Evolutionary conservation across 2,888 invertebrate species (phyloP).

Genomic region (Conus canariensis): DNA sequence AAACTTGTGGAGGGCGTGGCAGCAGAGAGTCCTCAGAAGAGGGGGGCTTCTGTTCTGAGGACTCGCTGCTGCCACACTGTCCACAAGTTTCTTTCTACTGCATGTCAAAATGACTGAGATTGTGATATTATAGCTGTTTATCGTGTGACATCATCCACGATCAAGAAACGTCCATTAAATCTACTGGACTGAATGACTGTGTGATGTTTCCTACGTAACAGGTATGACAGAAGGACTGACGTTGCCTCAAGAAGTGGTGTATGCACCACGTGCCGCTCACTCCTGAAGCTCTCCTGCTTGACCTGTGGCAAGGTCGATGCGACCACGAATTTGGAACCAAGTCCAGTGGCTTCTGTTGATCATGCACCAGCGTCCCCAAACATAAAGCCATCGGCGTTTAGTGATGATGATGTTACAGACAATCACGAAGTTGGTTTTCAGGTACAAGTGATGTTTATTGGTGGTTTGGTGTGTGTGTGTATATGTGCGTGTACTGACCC

Average conservation of each 20-base stretch:
- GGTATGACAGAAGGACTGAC: neutral
- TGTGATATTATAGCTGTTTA: no score
- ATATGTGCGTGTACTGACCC: neutral
- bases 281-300: neutral
- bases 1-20: no score
- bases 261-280: neutral
- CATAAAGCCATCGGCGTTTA: neutral
- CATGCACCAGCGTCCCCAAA: neutral
- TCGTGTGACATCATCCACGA: neutral
- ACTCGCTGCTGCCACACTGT: no score
- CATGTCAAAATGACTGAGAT: no score
- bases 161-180: neutral
- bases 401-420: neutral
- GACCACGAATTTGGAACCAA: neutral
- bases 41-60: no score
- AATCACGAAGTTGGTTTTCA: neutral
- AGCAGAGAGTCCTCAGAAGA: no score
- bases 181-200: no score
- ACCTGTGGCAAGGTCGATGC: neutral
- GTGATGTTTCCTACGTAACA: neutral
- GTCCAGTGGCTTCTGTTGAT: neutral
- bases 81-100: no score
- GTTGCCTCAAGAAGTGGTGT: neutral
- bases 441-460: neutral
- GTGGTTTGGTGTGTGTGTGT: neutral